Conservation (phyloP, 1,140 invertebrate species). For the Drosophila obscura region DNA sequence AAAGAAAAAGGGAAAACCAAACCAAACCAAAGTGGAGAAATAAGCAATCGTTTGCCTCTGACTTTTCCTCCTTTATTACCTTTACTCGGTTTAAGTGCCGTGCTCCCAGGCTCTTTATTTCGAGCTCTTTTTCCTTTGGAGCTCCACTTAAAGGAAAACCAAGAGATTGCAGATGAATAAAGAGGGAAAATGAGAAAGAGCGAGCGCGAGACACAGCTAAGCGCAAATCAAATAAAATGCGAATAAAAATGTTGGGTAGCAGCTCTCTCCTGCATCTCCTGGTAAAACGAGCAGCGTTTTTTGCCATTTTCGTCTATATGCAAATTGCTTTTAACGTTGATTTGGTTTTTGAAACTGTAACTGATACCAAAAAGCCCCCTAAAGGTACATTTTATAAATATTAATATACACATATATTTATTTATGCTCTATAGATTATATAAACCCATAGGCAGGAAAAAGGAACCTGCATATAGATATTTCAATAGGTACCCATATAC, state of each 20-base stretch:
- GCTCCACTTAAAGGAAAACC: slow-evolving; percentile 33
- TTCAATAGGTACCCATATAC: slow-evolving; percentile 3
- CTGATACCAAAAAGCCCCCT: slow-evolving; percentile 17
- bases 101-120: too few relatives aligned
- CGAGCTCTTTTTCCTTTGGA: slow-evolving; percentile 16
- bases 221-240: slow-evolving; percentile 69
- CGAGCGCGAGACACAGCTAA: slow-evolving; percentile 16
- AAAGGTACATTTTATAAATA: slow-evolving; percentile 4
- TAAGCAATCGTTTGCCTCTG: slow-evolving; percentile 19
- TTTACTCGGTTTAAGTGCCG: slow-evolving; percentile 54
- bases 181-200: neutral
- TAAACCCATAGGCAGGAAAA: neutral
- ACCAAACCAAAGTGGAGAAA: slow-evolving; percentile 1
- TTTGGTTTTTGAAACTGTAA: slow-evolving; percentile 33
- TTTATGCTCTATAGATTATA: neutral
- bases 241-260: slow-evolving; percentile 64
- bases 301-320: slow-evolving; percentile 53
- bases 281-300: slow-evolving; percentile 18
- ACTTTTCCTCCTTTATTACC: slow-evolving; percentile 58
- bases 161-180: slow-evolving; percentile 8
- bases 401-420: neutral
- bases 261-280: too few relatives aligned
- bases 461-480: slow-evolving; percentile 1
- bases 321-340: slow-evolving; percentile 64
- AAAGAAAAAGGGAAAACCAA: slow-evolving; percentile 17